Evolutionary conservation across 2,888 invertebrate genomes (phyloP), one percentile per base, ranked within the genome.

Genomic region (Agonopterix arenella): DNA sequence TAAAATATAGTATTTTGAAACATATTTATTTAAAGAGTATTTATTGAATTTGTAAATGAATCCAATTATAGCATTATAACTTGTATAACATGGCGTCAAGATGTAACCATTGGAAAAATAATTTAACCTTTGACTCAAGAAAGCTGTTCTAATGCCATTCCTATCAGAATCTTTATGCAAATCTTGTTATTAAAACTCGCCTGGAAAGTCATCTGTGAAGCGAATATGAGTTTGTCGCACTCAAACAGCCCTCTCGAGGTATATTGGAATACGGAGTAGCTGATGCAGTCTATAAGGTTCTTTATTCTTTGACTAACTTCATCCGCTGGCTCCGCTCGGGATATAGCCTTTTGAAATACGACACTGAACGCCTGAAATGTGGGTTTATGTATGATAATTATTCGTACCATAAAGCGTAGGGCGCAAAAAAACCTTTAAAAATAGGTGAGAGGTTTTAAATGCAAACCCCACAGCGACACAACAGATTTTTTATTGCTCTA

Each of bases 301-400:
- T 91, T 90, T 11, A 98, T 97, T 63, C 98, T 90, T 52, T 90
- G 86, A 37, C 92, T 90, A 0, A 98, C 95, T 59, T 94, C 94
- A 11, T 94, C 93, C 0, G 96, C 93, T 0, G 95, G 93, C 58
- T 96, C 95, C 0, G 98, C 97, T 71, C 92, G 93, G 44, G 95
- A 94, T 68, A 98, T 98, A 11, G 98, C 98, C 73, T 97, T 98
- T 90, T 97, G 97, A 76, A 98, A 98, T 36, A 98, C 98, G n/a
- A 97, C 97, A 79, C 96, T 97, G 81, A 98, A 98, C 1, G 98
- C 97, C 96, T 96, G 66, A n/a, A 84, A 83, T 52, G 53, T 51
- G 50, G 2, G 40, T 40, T 40, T 3, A 18, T 3, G 18, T 18
- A 18, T 18, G 4, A 18, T 4, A 18, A 18, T 18, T 18, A 18